Base-by-base conservation (phyloP, 2,113 vertebrate species). In the Python bivittatus region DNA sequence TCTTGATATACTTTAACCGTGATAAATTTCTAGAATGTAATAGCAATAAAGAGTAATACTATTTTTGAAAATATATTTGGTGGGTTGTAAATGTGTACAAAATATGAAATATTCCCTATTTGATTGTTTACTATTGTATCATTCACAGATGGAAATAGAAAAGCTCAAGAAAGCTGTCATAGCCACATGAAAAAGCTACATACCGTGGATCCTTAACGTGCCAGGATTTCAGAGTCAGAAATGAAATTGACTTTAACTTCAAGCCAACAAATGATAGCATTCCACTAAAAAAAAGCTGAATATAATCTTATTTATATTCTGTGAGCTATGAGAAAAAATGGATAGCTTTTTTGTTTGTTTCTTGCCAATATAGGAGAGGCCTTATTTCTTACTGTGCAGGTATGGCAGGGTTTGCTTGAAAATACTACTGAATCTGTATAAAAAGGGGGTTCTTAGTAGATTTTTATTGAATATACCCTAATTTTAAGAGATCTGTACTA, bases 401-500 rank as follows among this genome's bases (percentile, higher is more conserved):
- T 98, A 97, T 97, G 94, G 97, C 97, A 97, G 95, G 95, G 97
- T 97, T 98, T 98, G 97, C 98, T 97, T 96, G 98, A 95, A 98
- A 98, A 98, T 99, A 99, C 99, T 99, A 99, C 99, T 99, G 99
- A 99, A 97, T 98, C 97, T 99, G 97, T 98, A 98, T 98, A 98
- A 98, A 99, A 97, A 98, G 96, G 97, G 97, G 97, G 97, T 97
- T 97, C 96, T 96, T 93, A 96, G 96, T 97, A 96, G 96, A 97
- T 97, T 98, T 98, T 97, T 96, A 98, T 97, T 95, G 95, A 98
- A 97, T 97, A 97, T 97, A 97, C 95, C 96, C 96, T 98, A 96
- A 96, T 97, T 98, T 98, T 98, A 97, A 97, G 97, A 97, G 97
- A 96, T 97, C 97, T 98, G 97, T 98, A 91, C 96, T 97, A 97